Conservation (phyloP, 2,888 invertebrate genomes). For the Caenorhabditis imperialis region DNA sequence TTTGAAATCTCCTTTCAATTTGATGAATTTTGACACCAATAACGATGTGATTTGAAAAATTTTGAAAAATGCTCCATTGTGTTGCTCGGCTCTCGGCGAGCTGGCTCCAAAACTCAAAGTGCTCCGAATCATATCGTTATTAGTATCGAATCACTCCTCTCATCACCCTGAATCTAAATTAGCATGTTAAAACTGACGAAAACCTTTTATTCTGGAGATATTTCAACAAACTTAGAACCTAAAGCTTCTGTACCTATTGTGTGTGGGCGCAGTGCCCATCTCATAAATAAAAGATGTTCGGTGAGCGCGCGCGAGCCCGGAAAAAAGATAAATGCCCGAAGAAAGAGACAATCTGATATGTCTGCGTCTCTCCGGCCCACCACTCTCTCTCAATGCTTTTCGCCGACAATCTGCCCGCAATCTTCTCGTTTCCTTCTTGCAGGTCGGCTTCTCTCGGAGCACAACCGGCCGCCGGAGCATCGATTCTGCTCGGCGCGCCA, state of each 20-base stretch:
- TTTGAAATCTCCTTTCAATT: no score
- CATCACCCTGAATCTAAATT: no score
- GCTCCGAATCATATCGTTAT: not conserved
- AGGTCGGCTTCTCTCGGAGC: conserved; percentile 43
- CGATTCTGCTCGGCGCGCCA: conserved; percentile 33
- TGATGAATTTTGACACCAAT: no score
- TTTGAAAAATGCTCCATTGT: no score
- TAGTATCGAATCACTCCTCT: no score
- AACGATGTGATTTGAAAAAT: no score
- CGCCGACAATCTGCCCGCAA: conserved; percentile 27
- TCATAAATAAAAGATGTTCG: conserved; percentile 52
- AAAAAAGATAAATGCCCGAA: conserved; percentile 40
- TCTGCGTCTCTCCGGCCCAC: conserved; percentile 22
- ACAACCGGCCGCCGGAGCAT: conserved; percentile 32
- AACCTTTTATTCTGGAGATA: no score
- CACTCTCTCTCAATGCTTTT: conserved; percentile 13
- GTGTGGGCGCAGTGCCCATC: not conserved
- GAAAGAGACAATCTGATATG: conserved; percentile 22
- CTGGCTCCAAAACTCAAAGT: no score
- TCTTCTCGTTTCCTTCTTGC: conserved; percentile 1
- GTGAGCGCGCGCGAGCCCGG: not conserved
- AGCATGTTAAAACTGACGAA: no score
- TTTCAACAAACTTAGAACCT: no score
- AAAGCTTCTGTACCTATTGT: no score
- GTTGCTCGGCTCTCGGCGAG: no score